Conservation (phyloP, 2,797 vertebrate genomes). For the Syncerus caffer region DNA sequence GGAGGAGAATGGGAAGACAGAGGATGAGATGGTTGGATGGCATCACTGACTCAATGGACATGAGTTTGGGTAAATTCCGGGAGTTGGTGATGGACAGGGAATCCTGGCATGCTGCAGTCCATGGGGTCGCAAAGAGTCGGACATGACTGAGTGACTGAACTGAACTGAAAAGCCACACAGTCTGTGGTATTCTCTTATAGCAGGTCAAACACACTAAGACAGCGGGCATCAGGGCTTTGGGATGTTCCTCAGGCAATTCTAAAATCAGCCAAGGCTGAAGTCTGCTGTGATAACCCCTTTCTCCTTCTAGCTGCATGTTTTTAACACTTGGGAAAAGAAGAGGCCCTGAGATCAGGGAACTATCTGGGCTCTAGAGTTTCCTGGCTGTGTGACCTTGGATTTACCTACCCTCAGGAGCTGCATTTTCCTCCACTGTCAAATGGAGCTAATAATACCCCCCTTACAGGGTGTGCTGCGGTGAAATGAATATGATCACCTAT, state of each 20-base stretch:
- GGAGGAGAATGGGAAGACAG: not conserved
- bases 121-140: not conserved
- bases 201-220: not conserved
- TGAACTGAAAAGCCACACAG: not conserved
- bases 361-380: not conserved
- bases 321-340: not conserved
- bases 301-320: not conserved
- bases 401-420: not conserved
- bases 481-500: not conserved
- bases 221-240: not conserved
- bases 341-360: not conserved
- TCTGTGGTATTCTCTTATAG: not conserved
- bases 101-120: not conserved
- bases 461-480: not conserved
- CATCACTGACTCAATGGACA: not conserved
- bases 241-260: not conserved
- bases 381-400: not conserved
- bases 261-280: not conserved
- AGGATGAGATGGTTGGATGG: not conserved
- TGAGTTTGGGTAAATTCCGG: not conserved
- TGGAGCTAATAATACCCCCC: not conserved
- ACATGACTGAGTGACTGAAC: not conserved
- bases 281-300: not conserved
- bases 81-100: not conserved
- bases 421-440: not conserved